These are phyloP conservation scores for Cyanoramphus novaezelandiae DNA, from an alignment of 2,113 vertebrate species.

Conservation along the genomic window DNA sequence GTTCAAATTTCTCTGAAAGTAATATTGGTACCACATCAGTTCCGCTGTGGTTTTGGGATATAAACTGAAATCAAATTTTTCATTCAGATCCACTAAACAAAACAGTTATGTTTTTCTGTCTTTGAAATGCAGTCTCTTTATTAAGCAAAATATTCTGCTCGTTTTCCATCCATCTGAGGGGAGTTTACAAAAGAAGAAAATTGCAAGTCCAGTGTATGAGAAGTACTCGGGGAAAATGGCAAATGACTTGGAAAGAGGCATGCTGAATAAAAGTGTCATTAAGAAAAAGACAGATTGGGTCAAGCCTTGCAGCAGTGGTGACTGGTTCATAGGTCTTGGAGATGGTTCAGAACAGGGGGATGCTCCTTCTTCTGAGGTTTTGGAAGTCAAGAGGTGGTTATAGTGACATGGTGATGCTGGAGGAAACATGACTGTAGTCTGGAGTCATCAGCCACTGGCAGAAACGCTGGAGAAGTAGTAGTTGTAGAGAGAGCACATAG, in stretches of 20 bases:
- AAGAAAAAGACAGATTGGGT: background rate
- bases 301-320: background rate
- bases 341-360: background rate
- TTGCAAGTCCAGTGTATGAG: background rate
- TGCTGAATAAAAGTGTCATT: background rate
- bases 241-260: background rate
- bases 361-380: background rate
- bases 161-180: background rate
- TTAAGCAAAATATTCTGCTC: background rate
- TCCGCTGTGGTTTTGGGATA: background rate
- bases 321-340: background rate
- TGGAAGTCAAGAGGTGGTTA: background rate
- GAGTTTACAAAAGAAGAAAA: background rate
- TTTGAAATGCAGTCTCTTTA: constrained; percentile 6
- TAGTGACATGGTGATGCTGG: background rate
- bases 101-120: background rate
- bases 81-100: background rate
- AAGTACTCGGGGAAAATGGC: background rate
- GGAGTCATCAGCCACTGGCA: background rate
- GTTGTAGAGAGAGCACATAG: background rate
- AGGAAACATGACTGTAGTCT: background rate
- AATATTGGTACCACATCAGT: background rate
- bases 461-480: background rate
- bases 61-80: background rate
- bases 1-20: background rate